Percentiles rank a stretch among this genome's conserved stretches.
Conservation (phyloP, 2,888 invertebrate genomes). For the Vanessa cardui region DNA sequence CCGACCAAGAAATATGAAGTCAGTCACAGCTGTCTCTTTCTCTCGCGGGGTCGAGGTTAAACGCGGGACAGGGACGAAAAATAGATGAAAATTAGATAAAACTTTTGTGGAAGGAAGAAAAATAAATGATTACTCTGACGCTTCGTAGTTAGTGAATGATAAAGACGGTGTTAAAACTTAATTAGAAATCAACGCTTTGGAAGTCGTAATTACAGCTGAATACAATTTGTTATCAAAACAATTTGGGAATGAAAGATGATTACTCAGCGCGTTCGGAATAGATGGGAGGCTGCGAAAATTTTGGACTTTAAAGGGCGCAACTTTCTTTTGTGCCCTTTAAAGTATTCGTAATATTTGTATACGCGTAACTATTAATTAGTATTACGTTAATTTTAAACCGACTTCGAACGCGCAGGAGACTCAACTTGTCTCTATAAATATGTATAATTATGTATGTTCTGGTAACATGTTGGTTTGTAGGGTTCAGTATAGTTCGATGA, state of each 20-base stretch:
- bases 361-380: no score
- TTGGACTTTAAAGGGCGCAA: no score
- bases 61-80: neutral
- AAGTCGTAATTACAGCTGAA: conserved; percentile 7
- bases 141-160: neutral
- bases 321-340: no score
- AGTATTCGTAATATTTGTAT: no score
- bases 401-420: no score
- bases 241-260: neutral
- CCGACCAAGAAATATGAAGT: neutral
- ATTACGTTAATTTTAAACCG: no score
- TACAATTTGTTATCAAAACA: neutral
- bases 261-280: no score
- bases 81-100: neutral
- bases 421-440: no score
- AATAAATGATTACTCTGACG: neutral
- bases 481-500: no score
- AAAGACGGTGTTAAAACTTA: neutral
- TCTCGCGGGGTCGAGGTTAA: neutral
- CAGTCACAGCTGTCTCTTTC: neutral
- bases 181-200: conserved; percentile 19
- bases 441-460: no score
- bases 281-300: no score
- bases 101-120: neutral
- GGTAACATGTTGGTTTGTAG: no score